Conservation (phyloP, 2,888 invertebrate species). For the Calliopum simillimum region DNA sequence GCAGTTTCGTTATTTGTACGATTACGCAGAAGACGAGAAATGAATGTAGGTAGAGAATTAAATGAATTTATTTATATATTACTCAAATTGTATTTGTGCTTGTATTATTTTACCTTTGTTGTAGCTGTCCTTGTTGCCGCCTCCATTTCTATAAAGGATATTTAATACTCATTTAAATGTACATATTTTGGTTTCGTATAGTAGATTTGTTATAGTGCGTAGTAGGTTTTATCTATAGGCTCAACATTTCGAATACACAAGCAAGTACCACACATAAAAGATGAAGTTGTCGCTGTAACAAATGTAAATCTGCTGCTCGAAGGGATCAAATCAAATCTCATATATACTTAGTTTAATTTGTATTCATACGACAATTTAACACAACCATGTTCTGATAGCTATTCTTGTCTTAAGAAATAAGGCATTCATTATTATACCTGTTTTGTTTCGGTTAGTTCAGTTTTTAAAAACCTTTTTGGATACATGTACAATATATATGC, state of each 20-base stretch:
- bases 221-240: slow-evolving; percentile 26
- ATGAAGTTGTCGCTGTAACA: slow-evolving; percentile 11
- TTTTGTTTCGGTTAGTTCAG: no score
- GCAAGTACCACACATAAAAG: slow-evolving; percentile 50
- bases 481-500: slow-evolving; percentile 7
- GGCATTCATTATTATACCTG: no score
- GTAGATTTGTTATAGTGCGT: slow-evolving; percentile 21
- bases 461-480: slow-evolving; percentile 6
- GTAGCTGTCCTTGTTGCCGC: slow-evolving; percentile 94
- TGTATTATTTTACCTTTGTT: slow-evolving; percentile 88
- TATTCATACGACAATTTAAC: background rate
- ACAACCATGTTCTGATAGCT: slow-evolving; percentile 4
- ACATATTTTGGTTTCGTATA: slow-evolving; percentile 44
- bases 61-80: slow-evolving; percentile 60
- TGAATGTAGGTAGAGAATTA: slow-evolving; percentile 41
- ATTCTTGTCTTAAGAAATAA: background rate
- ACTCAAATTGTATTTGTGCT: slow-evolving; percentile 58
- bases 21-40: background rate
- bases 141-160: slow-evolving; percentile 80
- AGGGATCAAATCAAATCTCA: no score
- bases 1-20: no score
- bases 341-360: no score
- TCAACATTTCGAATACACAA: slow-evolving; percentile 46
- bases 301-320: background rate
- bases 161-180: slow-evolving; percentile 66